A percentile compares a stretch with the other conserved stretches of the same genome.
Conservation (phyloP, 2,888 invertebrate species). For the Volucella inanis region DNA sequence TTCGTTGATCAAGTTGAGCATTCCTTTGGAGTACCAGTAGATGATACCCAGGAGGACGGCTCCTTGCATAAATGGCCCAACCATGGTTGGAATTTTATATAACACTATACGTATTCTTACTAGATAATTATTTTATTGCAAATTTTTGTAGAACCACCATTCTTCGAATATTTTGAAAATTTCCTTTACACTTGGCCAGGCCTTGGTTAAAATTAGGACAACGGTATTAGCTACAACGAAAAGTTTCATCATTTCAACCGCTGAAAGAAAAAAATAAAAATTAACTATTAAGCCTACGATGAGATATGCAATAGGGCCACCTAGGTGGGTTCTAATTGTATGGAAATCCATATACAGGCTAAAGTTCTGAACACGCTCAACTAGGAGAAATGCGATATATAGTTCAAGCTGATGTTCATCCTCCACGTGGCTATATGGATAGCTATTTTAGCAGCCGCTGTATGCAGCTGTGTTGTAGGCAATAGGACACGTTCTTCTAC, state of each 20-base stretch:
- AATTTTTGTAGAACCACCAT: conserved; percentile 80
- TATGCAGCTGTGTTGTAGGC: too few species aligned
- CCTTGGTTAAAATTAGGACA: conserved; percentile 88
- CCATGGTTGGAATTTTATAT: conserved; percentile 83
- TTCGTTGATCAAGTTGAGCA: conserved; percentile 89
- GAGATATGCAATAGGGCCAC: too few species aligned
- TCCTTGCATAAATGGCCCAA: conserved; percentile 86
- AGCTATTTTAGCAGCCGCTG: too few species aligned
- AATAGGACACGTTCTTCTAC: too few species aligned
- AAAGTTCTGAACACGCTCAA: too few species aligned
- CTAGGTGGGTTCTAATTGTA: too few species aligned
- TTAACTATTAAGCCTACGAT: neutral
- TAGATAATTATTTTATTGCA: conserved; percentile 8
- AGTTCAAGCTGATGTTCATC: too few species aligned
- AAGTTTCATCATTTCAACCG: conserved; percentile 90
- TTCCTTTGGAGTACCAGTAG: conserved; percentile 88
- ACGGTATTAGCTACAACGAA: conserved; percentile 91
- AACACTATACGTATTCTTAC: conserved; percentile 5
- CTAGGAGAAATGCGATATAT: too few species aligned
- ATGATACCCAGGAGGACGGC: conserved; percentile 87
- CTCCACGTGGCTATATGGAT: too few species aligned
- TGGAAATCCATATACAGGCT: too few species aligned
- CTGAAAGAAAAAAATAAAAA: conserved; percentile 81
- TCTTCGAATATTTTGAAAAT: conserved; percentile 84
- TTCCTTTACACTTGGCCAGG: conserved; percentile 89